Conservation (phyloP, 1,140 invertebrate genomes). For the Brachionus calyciflorus region DNA sequence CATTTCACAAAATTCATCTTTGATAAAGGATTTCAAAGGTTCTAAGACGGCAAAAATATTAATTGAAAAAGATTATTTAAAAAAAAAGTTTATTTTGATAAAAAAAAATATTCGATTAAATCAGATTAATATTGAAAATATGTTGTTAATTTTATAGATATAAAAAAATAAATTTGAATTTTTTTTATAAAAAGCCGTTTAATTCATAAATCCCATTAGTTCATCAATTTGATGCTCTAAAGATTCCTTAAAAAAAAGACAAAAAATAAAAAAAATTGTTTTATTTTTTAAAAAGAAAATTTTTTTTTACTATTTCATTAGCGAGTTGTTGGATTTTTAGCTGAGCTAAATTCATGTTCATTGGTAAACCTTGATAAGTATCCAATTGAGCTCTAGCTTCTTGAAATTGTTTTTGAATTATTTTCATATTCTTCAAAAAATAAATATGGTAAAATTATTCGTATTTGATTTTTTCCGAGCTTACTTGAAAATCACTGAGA, state of each 20-base stretch:
- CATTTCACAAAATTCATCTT: too few species aligned
- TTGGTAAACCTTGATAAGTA: slow-evolving; percentile 21
- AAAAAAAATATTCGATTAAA: too few species aligned
- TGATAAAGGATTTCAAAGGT: too few species aligned
- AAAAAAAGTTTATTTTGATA: too few species aligned
- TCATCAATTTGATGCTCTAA: slow-evolving; percentile 18
- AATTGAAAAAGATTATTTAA: too few species aligned
- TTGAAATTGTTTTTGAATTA: slow-evolving; percentile 18
- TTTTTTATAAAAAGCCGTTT: not conserved
- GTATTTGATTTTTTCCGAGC: not conserved
- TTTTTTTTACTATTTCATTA: slow-evolving; percentile 37
- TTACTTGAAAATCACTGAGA: slow-evolving; percentile 6
- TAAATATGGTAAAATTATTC: not conserved
- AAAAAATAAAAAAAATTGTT: too few species aligned
- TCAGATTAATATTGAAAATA: not conserved
- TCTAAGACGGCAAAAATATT: too few species aligned
- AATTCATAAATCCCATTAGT: slow-evolving; percentile 20
- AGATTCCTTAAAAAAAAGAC: not conserved
- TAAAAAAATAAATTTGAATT: not conserved
- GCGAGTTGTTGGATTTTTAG: not conserved
- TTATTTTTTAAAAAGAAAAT: not conserved
- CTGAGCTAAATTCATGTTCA: slow-evolving; percentile 19
- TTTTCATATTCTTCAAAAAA: not conserved
- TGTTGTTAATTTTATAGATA: not conserved
- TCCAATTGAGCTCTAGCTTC: not conserved